phyloP scores from a whole-genome alignment of 92 coral and sea anemone species.

The Actinostola sp. region DNA sequence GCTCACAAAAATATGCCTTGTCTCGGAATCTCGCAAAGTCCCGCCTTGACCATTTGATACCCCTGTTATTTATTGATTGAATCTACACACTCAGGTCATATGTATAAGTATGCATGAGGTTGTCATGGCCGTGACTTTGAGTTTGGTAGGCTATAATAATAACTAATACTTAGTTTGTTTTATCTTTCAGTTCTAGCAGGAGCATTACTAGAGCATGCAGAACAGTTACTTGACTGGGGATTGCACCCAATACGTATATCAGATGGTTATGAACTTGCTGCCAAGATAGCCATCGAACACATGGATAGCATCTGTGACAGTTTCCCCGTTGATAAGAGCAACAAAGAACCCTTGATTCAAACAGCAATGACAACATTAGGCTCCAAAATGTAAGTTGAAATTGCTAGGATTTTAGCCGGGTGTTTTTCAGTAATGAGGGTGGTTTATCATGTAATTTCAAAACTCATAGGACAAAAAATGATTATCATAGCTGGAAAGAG shows the following conservation, averaged over 20 bases:
- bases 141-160: neutral
- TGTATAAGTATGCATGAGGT: too few species aligned
- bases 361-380: slow-evolving; percentile 99
- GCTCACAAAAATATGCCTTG: too few species aligned
- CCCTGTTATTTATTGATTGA: too few species aligned
- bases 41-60: too few species aligned
- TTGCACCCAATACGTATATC: slow-evolving; percentile 98
- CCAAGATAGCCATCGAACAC: slow-evolving; percentile 88
- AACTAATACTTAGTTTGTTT: neutral
- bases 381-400: slow-evolving; percentile 89
- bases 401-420: neutral
- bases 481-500: too few species aligned
- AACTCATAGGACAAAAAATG: too few species aligned
- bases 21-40: too few species aligned
- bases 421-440: too few species aligned
- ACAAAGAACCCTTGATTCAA: slow-evolving; percentile 83
- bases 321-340: slow-evolving; percentile 82
- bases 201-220: slow-evolving; percentile 97
- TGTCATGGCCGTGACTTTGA: neutral
- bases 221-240: slow-evolving; percentile 98
- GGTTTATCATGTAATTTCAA: too few species aligned
- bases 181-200: slow-evolving; percentile 86
- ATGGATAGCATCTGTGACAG: slow-evolving; percentile 94
- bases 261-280: slow-evolving; percentile 98
- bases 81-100: too few species aligned